Conservation (phyloP, 2,113 vertebrate species). For the Triplophysa dalaica region DNA sequence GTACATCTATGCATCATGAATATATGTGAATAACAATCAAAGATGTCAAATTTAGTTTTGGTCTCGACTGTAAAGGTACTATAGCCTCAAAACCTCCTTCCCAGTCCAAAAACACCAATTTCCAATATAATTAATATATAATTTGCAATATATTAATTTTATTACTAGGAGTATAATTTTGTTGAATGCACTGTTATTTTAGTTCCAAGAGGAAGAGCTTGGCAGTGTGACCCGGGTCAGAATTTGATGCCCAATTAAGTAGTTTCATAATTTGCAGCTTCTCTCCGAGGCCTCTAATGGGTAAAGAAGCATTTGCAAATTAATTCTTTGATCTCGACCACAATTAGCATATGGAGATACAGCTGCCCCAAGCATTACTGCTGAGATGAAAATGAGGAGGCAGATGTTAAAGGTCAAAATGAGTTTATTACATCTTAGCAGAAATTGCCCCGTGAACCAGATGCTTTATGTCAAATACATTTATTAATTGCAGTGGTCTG, state of each 20-base stretch:
- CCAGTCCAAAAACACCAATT: too few relatives aligned
- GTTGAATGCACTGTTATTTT: neutral
- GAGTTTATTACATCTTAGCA: slow-evolving; percentile 26
- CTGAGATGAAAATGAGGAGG: slow-evolving; percentile 29
- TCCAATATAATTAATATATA: too few relatives aligned
- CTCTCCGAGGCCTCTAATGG: slow-evolving; percentile 93
- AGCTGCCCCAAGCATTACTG: slow-evolving; percentile 67
- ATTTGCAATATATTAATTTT: too few relatives aligned
- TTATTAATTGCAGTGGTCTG: neutral
- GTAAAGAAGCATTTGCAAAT: slow-evolving; percentile 99
- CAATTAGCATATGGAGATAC: slow-evolving; percentile 85
- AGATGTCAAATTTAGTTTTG: too few relatives aligned
- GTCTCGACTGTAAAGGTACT: too few relatives aligned
- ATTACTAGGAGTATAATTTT: neutral
- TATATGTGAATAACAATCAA: too few relatives aligned
- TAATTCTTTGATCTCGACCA: slow-evolving; percentile 90
- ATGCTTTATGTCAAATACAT: slow-evolving; percentile 16
- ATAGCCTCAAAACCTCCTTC: too few relatives aligned
- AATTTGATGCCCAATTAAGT: slow-evolving; percentile 60
- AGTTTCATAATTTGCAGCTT: slow-evolving; percentile 94
- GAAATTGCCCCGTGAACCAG: neutral
- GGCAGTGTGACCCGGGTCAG: slow-evolving; percentile 50
- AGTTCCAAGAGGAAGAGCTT: slow-evolving; percentile 56
- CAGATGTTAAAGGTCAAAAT: slow-evolving; percentile 13
- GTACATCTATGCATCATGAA: too few relatives aligned